phyloP scores from a whole-genome alignment of 1,140 invertebrate genomes.

The Hormaphis cornu region DNA sequence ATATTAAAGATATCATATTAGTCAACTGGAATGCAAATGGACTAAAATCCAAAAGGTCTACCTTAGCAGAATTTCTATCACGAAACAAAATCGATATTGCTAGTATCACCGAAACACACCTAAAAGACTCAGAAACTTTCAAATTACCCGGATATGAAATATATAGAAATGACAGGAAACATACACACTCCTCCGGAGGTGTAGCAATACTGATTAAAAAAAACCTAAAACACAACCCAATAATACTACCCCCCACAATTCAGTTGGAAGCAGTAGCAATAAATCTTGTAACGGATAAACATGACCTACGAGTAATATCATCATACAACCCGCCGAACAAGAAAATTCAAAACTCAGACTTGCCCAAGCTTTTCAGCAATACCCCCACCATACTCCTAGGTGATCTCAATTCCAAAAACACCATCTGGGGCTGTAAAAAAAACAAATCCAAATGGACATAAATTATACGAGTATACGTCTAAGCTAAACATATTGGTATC shows the following conservation, averaged over 20 bases:
- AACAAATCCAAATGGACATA: not conserved
- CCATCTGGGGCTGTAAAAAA: not conserved
- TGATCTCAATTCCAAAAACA: slow-evolving; percentile 14
- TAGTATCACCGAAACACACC: slow-evolving; percentile 17
- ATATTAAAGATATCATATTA: not conserved
- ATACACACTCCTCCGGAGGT: not conserved
- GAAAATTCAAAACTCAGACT: not conserved
- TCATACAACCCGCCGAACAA: slow-evolving; percentile 10
- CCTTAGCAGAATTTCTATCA: not conserved
- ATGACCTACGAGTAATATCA: not conserved
- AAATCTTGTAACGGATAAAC: not conserved
- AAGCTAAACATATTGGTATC: not conserved
- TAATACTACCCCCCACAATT: not conserved
- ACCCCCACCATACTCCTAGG: not conserved
- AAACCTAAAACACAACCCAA: not conserved
- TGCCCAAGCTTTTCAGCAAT: not conserved
- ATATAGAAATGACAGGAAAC: not conserved
- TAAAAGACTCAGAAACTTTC: not conserved
- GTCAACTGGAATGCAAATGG: slow-evolving; percentile 17
- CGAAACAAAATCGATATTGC: not conserved
- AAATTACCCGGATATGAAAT: slow-evolving; percentile 3
- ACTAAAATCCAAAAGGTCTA: not conserved
- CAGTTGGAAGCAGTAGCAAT: not conserved
- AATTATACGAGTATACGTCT: not conserved
- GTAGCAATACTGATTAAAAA: slow-evolving; percentile 1